Conservation (phyloP, 2,888 invertebrate genomes). For the Anaspis maculata region DNA sequence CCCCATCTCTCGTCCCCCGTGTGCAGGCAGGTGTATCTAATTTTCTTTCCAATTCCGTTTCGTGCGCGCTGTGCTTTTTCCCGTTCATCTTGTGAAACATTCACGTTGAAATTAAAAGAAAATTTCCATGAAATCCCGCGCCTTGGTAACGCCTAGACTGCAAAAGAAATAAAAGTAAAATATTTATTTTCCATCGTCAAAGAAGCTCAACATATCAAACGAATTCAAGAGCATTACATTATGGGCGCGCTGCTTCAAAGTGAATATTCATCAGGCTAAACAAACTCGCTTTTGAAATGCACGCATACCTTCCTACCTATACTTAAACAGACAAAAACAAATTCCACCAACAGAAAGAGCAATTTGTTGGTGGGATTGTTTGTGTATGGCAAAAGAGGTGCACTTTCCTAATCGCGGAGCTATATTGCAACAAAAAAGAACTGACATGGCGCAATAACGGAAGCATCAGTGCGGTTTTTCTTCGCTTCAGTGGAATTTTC, state of each 20-base stretch:
- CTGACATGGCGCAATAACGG: no score
- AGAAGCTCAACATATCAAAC: conserved; percentile 22
- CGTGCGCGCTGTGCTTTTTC: conserved; percentile 3
- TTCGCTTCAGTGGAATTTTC: no score
- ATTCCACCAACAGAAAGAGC: no score
- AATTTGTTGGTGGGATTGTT: no score
- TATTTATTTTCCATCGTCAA: conserved; percentile 20
- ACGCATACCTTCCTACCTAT: no score
- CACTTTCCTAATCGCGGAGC: no score
- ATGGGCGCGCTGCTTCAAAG: conserved; percentile 16
- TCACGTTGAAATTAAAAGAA: conserved; percentile 15
- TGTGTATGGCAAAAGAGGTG: no score
- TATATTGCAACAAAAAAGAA: no score
- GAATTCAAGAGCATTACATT: conserved; percentile 20
- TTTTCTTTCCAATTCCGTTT: neutral
- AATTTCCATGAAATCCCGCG: conserved; percentile 16
- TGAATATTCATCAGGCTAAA: conserved; percentile 23
- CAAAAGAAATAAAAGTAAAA: conserved; percentile 19
- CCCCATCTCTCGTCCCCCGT: no score
- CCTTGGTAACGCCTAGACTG: conserved; percentile 11
- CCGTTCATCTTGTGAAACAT: conserved; percentile 11
- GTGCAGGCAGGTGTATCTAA: conserved; percentile 1
- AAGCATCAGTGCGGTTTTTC: no score
- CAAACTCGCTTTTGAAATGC: no score
- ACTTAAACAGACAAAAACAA: no score